Evolutionary conservation across 2,113 vertebrate species (phyloP).

Genomic region (Saimiri boliviensis): DNA sequence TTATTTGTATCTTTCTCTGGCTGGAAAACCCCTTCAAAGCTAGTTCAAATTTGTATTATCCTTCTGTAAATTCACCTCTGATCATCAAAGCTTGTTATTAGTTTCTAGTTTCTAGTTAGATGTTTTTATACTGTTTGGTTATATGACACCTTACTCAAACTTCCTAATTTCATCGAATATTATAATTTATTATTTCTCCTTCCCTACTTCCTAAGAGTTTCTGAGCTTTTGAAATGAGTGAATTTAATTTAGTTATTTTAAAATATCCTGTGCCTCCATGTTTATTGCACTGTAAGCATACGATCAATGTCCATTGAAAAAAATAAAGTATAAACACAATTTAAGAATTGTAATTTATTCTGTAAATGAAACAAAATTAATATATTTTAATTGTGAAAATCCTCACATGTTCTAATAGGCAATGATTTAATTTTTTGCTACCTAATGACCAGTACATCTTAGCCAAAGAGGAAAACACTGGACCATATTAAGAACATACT

Average conservation of each 20-base stretch:
- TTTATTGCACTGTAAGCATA: neutral
- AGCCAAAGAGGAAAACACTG: slow-evolving; percentile 10
- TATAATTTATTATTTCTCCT: neutral
- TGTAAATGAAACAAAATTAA: neutral
- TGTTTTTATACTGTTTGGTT: neutral
- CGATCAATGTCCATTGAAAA: neutral
- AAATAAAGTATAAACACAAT: neutral
- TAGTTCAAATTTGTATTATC: neutral
- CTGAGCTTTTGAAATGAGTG: neutral
- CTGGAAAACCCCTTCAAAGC: neutral
- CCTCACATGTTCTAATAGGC: neutral
- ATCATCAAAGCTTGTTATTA: neutral
- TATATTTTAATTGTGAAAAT: slow-evolving; percentile 19
- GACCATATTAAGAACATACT: slow-evolving; percentile 27
- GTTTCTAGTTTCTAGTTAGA: neutral
- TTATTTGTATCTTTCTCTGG: neutral
- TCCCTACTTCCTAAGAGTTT: neutral
- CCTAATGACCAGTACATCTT: neutral
- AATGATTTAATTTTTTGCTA: slow-evolving; percentile 9
- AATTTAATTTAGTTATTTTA: neutral
- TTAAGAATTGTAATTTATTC: neutral
- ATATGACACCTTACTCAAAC: neutral
- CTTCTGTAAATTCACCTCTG: neutral
- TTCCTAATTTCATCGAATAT: neutral
- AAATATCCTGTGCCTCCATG: neutral